phyloP scores from a whole-genome alignment of 2,888 invertebrate genomes.

The Sphaeridia pumilis region DNA sequence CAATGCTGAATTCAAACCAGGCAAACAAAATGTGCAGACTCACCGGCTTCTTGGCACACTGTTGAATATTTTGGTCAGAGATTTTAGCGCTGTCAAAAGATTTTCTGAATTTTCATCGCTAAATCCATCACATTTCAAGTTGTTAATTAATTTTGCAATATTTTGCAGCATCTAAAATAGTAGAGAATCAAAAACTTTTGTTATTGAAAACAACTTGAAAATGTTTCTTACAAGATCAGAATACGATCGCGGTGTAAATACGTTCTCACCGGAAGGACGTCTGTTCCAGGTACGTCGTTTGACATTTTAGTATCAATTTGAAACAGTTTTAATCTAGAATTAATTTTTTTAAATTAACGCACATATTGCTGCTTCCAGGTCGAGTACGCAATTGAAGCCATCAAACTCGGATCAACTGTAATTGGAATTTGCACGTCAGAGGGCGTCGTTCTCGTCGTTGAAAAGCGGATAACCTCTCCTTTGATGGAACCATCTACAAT shows the following conservation, averaged over 20 bases:
- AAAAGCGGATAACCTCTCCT: conserved; percentile 92
- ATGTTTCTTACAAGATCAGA: conserved; percentile 99
- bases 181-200: not conserved
- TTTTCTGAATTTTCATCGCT: not conserved
- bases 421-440: conserved; percentile 94
- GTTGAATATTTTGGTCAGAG: not conserved
- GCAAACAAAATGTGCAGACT: conserved; percentile 9
- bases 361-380: conserved; percentile 22
- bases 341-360: no score
- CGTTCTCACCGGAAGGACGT: conserved; percentile 97
- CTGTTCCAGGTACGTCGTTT: conserved; percentile 58
- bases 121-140: no score
- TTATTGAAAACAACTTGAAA: conserved; percentile 38
- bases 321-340: not conserved
- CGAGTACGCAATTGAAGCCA: conserved; percentile 99
- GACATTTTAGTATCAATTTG: not conserved
- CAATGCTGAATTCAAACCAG: no score
- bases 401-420: conserved; percentile 96
- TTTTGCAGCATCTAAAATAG: not conserved
- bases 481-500: conserved; percentile 94
- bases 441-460: conserved; percentile 94
- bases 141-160: not conserved
- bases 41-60: conserved; percentile 5
- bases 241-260: conserved; percentile 98
- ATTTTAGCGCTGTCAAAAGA: conserved; percentile 3